These are phyloP conservation scores for Amazona vittata DNA, from an alignment of 2,113 vertebrate species.

Conservation along the genomic window DNA sequence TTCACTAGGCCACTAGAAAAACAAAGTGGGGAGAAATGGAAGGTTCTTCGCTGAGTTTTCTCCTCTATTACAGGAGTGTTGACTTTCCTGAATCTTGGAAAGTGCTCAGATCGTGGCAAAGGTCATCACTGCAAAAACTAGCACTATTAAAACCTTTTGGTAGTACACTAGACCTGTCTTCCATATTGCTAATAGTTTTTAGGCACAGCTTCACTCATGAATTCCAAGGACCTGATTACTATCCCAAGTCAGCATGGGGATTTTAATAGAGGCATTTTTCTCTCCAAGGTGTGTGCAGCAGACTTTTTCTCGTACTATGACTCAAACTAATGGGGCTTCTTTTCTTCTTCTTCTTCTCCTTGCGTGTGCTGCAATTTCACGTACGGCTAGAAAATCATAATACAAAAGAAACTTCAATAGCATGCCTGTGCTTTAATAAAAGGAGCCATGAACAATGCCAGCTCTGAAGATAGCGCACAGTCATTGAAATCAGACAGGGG, in stretches of 20 bases:
- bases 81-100: neutral
- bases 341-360: neutral
- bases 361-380: conserved; percentile 62
- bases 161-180: neutral
- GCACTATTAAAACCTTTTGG: neutral
- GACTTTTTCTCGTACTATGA: neutral
- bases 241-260: neutral
- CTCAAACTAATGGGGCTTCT: neutral
- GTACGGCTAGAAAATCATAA: conserved; percentile 52
- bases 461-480: conserved; percentile 44
- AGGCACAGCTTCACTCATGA: neutral
- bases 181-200: neutral
- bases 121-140: neutral
- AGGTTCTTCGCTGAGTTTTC: neutral
- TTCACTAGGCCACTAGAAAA: neutral
- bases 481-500: conserved; percentile 52
- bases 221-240: conserved; percentile 17
- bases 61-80: neutral
- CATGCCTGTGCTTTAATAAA: conserved; percentile 64
- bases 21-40: neutral
- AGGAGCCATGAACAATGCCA: conserved; percentile 44
- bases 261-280: neutral
- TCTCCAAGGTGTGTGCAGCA: neutral
- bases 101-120: neutral
- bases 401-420: conserved; percentile 60